A percentile compares a stretch with the other conserved stretches of the same genome.
phyloP scores from a whole-genome alignment of 2,113 vertebrate genomes.

The Myodes glareolus region DNA sequence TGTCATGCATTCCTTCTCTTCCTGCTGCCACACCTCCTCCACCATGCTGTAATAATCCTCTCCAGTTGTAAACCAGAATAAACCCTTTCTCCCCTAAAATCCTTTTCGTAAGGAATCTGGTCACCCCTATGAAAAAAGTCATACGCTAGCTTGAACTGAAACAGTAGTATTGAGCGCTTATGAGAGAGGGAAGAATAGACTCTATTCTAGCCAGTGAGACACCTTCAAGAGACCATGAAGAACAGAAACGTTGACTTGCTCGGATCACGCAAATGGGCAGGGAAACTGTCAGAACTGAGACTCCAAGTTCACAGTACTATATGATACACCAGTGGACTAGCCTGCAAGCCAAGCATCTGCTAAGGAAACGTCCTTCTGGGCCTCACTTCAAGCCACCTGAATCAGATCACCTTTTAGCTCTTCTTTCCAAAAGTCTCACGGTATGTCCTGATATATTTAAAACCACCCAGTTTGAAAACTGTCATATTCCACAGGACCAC shows the following conservation, averaged over 20 bases:
- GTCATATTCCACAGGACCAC: neutral
- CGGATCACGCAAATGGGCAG: neutral
- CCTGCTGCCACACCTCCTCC: neutral
- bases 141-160: neutral
- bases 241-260: neutral
- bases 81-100: neutral
- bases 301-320: neutral
- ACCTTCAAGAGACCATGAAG: neutral
- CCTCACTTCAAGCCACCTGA: neutral
- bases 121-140: neutral
- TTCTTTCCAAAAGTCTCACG: neutral
- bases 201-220: neutral
- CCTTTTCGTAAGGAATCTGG: neutral
- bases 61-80: neutral
- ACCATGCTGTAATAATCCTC: neutral
- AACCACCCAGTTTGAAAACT: neutral
- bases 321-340: neutral
- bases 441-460: neutral
- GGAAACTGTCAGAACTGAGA: neutral
- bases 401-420: neutral
- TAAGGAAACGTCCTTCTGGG: neutral
- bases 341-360: neutral
- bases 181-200: neutral
- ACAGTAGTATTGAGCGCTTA: neutral
- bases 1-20: neutral